Evolutionary conservation across 2,888 invertebrate species (phyloP).

Genomic region (Brachypalpus laphriformis): DNA sequence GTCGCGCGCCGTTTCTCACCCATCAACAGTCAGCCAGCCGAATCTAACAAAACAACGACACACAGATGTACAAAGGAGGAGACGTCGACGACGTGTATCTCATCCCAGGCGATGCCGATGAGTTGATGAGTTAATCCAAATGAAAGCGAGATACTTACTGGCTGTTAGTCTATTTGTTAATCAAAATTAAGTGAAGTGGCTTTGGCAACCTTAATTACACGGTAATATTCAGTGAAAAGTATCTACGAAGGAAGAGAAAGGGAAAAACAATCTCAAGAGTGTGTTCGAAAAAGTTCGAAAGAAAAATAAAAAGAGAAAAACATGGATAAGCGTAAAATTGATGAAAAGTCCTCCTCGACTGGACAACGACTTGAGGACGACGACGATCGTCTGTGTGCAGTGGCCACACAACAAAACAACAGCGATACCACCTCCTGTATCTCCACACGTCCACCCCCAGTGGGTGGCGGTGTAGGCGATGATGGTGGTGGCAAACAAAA

Average conservation of each 20-base stretch:
- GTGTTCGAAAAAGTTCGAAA: constrained; percentile 58
- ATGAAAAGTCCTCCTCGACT: constrained; percentile 73
- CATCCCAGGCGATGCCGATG: constrained; percentile 69
- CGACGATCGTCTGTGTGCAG: constrained; percentile 65
- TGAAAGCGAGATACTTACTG: constrained; percentile 71
- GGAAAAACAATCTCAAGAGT: constrained; percentile 61
- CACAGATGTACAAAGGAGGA: constrained; percentile 62
- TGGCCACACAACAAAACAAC: constrained; percentile 50
- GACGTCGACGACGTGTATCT: constrained; percentile 25
- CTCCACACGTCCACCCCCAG: constrained; percentile 56
- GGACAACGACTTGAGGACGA: constrained; percentile 64
- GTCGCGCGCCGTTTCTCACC: constrained; percentile 75
- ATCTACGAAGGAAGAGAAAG: constrained; percentile 19
- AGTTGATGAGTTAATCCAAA: constrained; percentile 73
- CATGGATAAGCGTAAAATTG: constrained; percentile 67
- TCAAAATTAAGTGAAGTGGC: constrained; percentile 73
- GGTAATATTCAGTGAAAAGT: constrained; percentile 22
- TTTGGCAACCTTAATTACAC: constrained; percentile 63
- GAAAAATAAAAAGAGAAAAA: constrained; percentile 27
- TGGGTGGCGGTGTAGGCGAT: constrained; percentile 17
- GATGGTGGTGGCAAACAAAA: constrained; percentile 33
- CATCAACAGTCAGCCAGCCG: constrained; percentile 50
- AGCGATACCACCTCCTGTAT: constrained; percentile 60
- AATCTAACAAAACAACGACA: constrained; percentile 35
- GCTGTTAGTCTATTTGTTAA: constrained; percentile 66